These are phyloP conservation scores for Aspidiotus rigidus DNA, from an alignment of 2,888 invertebrate species.

Conservation along the genomic window DNA sequence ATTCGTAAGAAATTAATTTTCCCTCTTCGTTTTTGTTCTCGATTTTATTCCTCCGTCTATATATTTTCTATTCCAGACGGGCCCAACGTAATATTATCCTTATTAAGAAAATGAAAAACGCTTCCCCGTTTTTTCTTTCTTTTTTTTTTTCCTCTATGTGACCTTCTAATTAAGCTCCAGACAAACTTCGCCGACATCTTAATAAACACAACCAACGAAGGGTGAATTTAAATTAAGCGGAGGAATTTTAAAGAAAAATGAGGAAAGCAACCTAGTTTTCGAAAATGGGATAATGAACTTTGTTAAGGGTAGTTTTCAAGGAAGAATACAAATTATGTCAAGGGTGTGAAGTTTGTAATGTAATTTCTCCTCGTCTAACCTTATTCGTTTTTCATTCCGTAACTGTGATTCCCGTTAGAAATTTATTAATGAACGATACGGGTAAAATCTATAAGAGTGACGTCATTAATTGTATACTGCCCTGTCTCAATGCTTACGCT, in stretches of 20 bases:
- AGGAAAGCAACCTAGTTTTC: conserved; percentile 15
- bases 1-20: conserved; percentile 5
- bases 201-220: conserved; percentile 27
- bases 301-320: conserved; percentile 28
- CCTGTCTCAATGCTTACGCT: conserved; percentile 27
- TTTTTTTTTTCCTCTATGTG: conserved; percentile 15
- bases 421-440: conserved; percentile 25
- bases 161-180: conserved; percentile 31
- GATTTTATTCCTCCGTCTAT: background rate
- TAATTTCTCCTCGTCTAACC: background rate
- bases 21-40: background rate
- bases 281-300: conserved; percentile 33
- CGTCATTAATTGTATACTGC: conserved; percentile 34
- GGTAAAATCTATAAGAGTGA: conserved; percentile 33
- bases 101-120: conserved; percentile 22
- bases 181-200: conserved; percentile 13
- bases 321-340: conserved; percentile 34
- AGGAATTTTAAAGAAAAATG: conserved; percentile 12
- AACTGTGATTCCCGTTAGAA: conserved; percentile 29
- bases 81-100: conserved; percentile 18
- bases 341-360: conserved; percentile 32
- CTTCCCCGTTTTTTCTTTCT: background rate
- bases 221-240: conserved; percentile 30
- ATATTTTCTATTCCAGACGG: background rate
- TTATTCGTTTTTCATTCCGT: background rate